Percentiles rank a stretch among this genome's conserved stretches.
phyloP scores from a whole-genome alignment of 1,140 invertebrate species.

The Anadara kagoshimensis region DNA sequence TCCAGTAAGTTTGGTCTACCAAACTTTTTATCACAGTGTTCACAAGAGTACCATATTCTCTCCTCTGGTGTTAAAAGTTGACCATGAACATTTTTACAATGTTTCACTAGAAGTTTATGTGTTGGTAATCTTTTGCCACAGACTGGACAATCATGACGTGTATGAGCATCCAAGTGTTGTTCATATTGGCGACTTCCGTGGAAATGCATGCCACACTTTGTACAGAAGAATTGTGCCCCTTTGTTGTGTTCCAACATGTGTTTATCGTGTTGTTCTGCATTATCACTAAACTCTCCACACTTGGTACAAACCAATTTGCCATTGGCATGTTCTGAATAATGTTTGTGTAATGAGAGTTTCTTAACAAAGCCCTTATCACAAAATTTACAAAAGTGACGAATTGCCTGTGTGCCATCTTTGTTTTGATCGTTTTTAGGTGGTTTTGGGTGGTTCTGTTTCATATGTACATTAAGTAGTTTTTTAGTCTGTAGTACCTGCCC shows the following conservation, averaged over 20 bases:
- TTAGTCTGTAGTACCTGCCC: too few relatives aligned
- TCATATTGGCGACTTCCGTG: slow-evolving; percentile 43
- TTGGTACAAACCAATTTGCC: slow-evolving; percentile 56
- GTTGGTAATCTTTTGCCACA: slow-evolving; percentile 33
- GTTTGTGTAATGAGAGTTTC: slow-evolving; percentile 52
- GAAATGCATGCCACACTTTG: slow-evolving; percentile 56
- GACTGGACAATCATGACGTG: slow-evolving; percentile 45
- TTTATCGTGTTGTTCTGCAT: slow-evolving; percentile 38
- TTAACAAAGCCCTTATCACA: slow-evolving; percentile 42
- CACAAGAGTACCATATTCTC: slow-evolving; percentile 1
- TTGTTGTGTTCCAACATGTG: slow-evolving; percentile 56
- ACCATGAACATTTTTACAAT: not conserved
- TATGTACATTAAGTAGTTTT: too few relatives aligned
- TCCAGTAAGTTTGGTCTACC: slow-evolving; percentile 22
- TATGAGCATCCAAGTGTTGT: slow-evolving; percentile 52
- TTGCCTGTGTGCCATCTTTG: not conserved
- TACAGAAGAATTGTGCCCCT: slow-evolving; percentile 50
- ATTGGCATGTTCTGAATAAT: slow-evolving; percentile 56
- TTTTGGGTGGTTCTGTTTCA: too few relatives aligned
- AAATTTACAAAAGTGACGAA: slow-evolving; percentile 33
- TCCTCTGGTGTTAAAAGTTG: not conserved
- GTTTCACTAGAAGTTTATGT: not conserved
- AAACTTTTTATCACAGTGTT: slow-evolving; percentile 21
- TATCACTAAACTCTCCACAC: slow-evolving; percentile 59
- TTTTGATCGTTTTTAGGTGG: too few relatives aligned